phyloP scores from a whole-genome alignment of 2,888 invertebrate genomes.

The Phengaris alcon region DNA sequence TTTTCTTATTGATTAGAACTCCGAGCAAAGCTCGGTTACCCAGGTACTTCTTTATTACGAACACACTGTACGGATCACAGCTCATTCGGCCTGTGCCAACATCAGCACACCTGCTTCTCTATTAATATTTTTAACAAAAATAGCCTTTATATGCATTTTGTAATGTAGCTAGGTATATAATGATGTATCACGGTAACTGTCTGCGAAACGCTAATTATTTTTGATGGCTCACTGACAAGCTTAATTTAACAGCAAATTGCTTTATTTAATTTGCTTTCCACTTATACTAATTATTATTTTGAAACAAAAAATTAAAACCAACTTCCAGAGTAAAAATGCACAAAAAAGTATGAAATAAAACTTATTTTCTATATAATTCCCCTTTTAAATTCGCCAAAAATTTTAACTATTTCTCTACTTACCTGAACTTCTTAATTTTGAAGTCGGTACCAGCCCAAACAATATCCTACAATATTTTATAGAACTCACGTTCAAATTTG shows the following conservation, averaged over 20 bases:
- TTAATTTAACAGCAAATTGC: neutral
- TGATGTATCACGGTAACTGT: conserved; percentile 1
- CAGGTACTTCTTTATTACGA: conserved; percentile 47
- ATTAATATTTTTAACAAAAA: conserved; percentile 74
- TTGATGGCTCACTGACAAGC: neutral
- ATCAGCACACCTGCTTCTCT: conserved; percentile 70
- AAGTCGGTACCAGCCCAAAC: too few relatives aligned
- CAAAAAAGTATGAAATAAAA: too few relatives aligned
- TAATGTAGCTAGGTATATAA: conserved; percentile 5
- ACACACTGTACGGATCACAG: conserved; percentile 65
- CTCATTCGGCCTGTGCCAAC: conserved; percentile 62
- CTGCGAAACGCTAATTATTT: neutral
- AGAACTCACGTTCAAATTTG: too few relatives aligned
- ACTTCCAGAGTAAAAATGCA: too few relatives aligned
- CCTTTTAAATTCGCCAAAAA: too few relatives aligned
- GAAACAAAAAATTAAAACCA: too few relatives aligned
- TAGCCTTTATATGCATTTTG: conserved; percentile 47
- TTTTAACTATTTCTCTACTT: too few relatives aligned
- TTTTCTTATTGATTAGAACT: too few relatives aligned
- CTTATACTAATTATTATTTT: neutral
- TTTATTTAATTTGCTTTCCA: neutral
- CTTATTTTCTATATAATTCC: too few relatives aligned
- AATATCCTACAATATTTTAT: too few relatives aligned
- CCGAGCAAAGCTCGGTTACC: too few relatives aligned
- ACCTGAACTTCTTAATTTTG: too few relatives aligned